Evolutionary conservation across 1,140 invertebrate species (phyloP).

Genomic region (Neodiprion virginianus): DNA sequence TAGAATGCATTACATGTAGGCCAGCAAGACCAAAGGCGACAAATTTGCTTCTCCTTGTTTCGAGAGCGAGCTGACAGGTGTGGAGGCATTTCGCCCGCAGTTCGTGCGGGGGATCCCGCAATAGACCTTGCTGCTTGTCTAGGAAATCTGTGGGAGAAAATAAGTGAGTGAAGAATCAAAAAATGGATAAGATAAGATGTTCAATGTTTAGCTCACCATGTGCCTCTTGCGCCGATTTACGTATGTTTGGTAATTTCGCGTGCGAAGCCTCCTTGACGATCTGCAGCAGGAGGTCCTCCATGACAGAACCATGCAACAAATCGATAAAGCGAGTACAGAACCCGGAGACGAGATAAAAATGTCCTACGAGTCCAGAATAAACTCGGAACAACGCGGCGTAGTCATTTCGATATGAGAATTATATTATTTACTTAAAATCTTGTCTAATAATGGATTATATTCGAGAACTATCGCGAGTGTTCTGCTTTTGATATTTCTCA

Average conservation of each 20-base stretch:
- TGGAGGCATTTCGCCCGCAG: slow-evolving; percentile 82
- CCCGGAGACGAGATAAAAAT: neutral
- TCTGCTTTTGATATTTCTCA: neutral
- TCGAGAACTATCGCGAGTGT: neutral
- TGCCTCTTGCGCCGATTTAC: slow-evolving; percentile 81
- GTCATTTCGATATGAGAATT: too few relatives aligned
- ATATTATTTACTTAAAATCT: too few relatives aligned
- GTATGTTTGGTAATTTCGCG: slow-evolving; percentile 73
- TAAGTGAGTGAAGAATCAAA: slow-evolving; percentile 7
- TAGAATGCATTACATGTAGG: slow-evolving; percentile 72
- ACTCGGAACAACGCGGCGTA: too few relatives aligned
- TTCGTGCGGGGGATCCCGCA: slow-evolving; percentile 83
- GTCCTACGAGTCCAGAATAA: too few relatives aligned
- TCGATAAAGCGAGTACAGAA: slow-evolving; percentile 2
- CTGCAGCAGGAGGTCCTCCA: slow-evolving; percentile 84
- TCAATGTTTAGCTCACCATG: slow-evolving; percentile 67
- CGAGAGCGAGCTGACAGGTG: slow-evolving; percentile 84
- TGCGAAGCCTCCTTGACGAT: slow-evolving; percentile 79
- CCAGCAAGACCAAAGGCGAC: slow-evolving; percentile 82
- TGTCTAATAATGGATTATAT: too few relatives aligned
- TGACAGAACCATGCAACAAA: slow-evolving; percentile 48
- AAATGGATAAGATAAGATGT: slow-evolving; percentile 32
- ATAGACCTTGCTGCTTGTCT: slow-evolving; percentile 78
- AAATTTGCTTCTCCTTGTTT: slow-evolving; percentile 85
- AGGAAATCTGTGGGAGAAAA: slow-evolving; percentile 74